phyloP scores from a whole-genome alignment of 2,797 vertebrate genomes.

The Tarsius wallacei region DNA sequence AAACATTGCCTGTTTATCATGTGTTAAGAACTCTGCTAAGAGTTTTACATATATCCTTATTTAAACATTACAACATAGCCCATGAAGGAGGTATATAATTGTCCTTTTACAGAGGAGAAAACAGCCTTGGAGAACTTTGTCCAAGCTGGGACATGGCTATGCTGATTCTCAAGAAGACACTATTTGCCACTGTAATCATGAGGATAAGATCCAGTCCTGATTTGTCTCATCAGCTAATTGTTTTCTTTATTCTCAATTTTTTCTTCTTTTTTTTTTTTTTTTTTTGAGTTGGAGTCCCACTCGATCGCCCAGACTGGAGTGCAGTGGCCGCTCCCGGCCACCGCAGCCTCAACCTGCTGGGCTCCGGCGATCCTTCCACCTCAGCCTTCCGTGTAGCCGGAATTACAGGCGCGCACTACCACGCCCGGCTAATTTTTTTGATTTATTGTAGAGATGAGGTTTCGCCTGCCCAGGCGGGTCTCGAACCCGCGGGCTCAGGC shows the following conservation, averaged over 20 bases:
- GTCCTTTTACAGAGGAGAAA: neutral
- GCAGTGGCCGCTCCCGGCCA: too few relatives aligned
- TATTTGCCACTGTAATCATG: neutral
- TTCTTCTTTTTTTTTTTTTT: too few relatives aligned
- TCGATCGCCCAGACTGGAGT: too few relatives aligned
- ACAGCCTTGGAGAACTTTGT: neutral
- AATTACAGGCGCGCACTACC: too few relatives aligned
- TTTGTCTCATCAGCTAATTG: neutral
- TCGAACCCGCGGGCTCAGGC: too few relatives aligned
- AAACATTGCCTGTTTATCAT: neutral
- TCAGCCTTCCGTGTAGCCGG: too few relatives aligned
- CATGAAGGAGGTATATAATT: neutral
- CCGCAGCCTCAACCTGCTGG: too few relatives aligned
- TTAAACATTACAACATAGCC: neutral
- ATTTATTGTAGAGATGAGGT: too few relatives aligned
- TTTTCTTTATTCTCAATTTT: neutral
- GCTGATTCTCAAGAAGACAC: neutral
- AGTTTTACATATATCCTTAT: neutral
- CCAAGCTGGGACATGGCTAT: neutral
- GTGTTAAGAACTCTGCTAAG: neutral
- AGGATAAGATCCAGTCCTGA: neutral
- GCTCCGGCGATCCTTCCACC: too few relatives aligned
- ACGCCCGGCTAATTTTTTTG: too few relatives aligned
- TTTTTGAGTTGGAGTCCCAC: too few relatives aligned
- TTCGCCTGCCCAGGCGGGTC: too few relatives aligned